phyloP scores from a whole-genome alignment of 2,113 vertebrate genomes.

The Pangasianodon hypophthalmus region DNA sequence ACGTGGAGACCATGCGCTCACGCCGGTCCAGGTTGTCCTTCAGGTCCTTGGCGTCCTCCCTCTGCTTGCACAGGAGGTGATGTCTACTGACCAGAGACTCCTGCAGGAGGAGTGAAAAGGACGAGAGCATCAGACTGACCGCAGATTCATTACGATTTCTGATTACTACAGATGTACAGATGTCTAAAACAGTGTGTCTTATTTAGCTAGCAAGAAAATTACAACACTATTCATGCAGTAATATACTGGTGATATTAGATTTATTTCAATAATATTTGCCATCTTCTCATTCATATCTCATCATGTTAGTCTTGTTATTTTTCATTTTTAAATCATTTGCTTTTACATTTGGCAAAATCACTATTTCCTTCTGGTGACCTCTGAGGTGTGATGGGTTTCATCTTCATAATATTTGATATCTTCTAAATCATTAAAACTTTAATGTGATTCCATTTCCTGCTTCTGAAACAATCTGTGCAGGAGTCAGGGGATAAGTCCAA shows the following conservation, averaged over 20 bases:
- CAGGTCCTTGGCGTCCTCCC: conserved; percentile 90
- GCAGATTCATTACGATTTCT: not conserved
- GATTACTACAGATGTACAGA: not conserved
- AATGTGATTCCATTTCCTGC: not conserved
- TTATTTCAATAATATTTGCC: too few species aligned
- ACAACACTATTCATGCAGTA: too few species aligned
- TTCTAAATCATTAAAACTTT: not conserved
- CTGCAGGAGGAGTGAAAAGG: conserved; percentile 48
- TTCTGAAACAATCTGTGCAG: not conserved
- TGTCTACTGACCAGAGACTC: conserved; percentile 85
- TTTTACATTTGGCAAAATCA: too few species aligned
- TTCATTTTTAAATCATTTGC: not conserved
- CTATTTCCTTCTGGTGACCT: too few species aligned
- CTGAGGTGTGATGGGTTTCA: too few species aligned
- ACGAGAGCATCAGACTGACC: not conserved
- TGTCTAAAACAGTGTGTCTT: not conserved
- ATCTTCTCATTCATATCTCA: too few species aligned
- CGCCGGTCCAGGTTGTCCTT: conserved; percentile 90
- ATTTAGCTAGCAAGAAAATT: too few species aligned
- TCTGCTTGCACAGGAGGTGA: conserved; percentile 83
- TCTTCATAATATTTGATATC: too few species aligned
- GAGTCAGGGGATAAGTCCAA: not conserved
- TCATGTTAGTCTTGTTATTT: not conserved
- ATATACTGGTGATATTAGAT: too few species aligned
- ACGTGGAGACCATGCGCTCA: conserved; percentile 81